A percentile compares a stretch with the other conserved stretches of the same genome.
Conservation (phyloP, 2,113 vertebrate genomes). For the Verasper variegatus region DNA sequence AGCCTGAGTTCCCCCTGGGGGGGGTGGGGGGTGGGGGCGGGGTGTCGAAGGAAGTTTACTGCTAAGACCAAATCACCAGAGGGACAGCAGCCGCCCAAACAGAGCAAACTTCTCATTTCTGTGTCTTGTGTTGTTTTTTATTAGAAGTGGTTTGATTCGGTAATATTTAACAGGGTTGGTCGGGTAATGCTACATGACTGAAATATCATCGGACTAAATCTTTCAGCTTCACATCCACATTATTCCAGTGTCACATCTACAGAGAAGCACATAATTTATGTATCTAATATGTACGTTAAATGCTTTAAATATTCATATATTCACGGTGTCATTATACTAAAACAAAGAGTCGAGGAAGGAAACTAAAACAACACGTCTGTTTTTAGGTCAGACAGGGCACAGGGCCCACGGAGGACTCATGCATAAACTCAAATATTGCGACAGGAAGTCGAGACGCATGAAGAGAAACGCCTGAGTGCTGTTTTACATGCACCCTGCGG, state of each 20-base stretch:
- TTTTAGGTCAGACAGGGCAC: constrained; percentile 7
- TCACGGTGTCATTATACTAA: neutral
- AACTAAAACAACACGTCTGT: neutral
- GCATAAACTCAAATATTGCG: constrained; percentile 43
- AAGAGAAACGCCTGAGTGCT: constrained; percentile 28
- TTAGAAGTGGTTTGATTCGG: too few relatives aligned
- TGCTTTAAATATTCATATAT: neutral
- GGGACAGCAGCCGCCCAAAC: constrained; percentile 30
- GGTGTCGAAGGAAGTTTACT: constrained; percentile 7
- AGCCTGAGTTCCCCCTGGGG: neutral
- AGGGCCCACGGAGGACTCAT: constrained; percentile 14
- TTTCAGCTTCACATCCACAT: neutral
- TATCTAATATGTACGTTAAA: neutral
- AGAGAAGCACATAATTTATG: neutral
- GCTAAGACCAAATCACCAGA: constrained; percentile 17
- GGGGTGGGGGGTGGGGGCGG: neutral
- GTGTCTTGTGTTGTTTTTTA: constrained; percentile 15
- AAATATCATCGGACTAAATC: constrained; percentile 38
- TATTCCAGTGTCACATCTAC: neutral
- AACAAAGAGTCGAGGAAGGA: neutral
- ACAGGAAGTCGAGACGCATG: constrained; percentile 55
- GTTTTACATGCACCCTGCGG: constrained; percentile 40
- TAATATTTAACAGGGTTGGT: neutral
- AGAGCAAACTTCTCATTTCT: constrained; percentile 10
- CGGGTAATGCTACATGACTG: neutral